A percentile compares a stretch with the other conserved stretches of the same genome.
These are phyloP conservation scores for Paramormyrops hopkinsi DNA, from an alignment of 2,797 vertebrate species.

Conservation along the genomic window DNA sequence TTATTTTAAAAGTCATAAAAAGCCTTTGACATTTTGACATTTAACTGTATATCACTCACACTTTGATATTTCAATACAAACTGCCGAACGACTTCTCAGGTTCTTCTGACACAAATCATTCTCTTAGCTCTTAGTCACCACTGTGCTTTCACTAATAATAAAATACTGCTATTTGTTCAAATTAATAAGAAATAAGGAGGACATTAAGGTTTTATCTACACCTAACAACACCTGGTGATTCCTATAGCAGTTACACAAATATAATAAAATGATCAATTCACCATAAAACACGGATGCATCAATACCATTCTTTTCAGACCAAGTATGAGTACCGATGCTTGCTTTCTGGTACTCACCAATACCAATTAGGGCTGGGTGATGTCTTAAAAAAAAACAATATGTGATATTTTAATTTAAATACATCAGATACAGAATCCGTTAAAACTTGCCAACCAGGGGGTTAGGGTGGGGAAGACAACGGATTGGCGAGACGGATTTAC, in stretches of 20 bases:
- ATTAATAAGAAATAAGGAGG: conserved; percentile 35
- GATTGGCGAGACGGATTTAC: not conserved
- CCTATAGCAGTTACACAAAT: conserved; percentile 51
- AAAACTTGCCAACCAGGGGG: not conserved
- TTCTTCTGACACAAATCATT: not conserved
- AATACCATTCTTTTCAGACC: not conserved
- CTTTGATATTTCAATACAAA: not conserved
- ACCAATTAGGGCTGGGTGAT: not conserved
- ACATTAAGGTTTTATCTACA: conserved; percentile 54
- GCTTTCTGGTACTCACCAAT: not conserved
- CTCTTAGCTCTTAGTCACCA: not conserved
- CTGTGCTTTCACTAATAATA: conserved; percentile 29
- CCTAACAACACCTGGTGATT: conserved; percentile 46
- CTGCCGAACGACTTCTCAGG: not conserved
- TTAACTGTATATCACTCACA: not conserved
- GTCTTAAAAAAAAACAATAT: not conserved
- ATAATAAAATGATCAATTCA: not conserved
- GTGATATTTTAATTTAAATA: not conserved
- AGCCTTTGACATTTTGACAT: not conserved
- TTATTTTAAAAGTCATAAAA: not conserved
- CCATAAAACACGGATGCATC: not conserved
- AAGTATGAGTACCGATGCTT: not conserved
- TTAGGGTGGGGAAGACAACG: not conserved
- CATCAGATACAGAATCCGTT: not conserved
- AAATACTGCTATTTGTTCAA: conserved; percentile 22